phyloP scores from a whole-genome alignment of 2,113 vertebrate species.

The Uria aalge region DNA sequence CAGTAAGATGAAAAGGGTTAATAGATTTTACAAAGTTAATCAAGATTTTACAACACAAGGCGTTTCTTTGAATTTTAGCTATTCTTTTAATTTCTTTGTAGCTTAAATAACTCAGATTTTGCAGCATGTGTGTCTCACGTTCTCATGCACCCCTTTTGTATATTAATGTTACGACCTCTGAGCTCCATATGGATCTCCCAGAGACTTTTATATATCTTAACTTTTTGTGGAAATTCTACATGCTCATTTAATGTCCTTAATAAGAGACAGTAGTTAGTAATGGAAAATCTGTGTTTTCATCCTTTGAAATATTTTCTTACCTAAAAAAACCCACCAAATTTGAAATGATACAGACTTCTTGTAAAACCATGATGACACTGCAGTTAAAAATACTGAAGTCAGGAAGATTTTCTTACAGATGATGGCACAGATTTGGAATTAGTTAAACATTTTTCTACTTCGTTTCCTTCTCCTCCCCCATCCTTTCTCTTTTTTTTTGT shows the following conservation, averaged over 20 bases:
- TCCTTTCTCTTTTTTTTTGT: not conserved
- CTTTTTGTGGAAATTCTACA: not conserved
- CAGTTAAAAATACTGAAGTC: not conserved
- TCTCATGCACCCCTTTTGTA: fast-evolving
- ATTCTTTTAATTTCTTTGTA: not conserved
- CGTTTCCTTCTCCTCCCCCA: not conserved
- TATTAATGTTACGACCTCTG: not conserved
- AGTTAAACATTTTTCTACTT: not conserved
- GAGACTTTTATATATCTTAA: not conserved
- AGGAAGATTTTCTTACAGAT: not conserved
- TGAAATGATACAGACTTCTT: not conserved
- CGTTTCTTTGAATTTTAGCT: not conserved
- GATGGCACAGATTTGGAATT: not conserved
- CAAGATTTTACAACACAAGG: not conserved
- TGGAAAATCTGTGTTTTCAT: not conserved
- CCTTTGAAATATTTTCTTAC: not conserved
- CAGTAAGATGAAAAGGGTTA: not conserved
- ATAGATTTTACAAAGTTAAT: not conserved
- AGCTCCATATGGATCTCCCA: not conserved
- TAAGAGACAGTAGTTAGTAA: not conserved
- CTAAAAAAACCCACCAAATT: fast-evolving
- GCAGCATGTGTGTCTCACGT: not conserved
- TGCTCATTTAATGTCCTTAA: not conserved
- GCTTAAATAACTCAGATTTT: not conserved
- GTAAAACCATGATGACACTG: not conserved